These are phyloP conservation scores for Coracopsis vasa DNA, from an alignment of 2,113 vertebrate genomes.

Conservation along the genomic window DNA sequence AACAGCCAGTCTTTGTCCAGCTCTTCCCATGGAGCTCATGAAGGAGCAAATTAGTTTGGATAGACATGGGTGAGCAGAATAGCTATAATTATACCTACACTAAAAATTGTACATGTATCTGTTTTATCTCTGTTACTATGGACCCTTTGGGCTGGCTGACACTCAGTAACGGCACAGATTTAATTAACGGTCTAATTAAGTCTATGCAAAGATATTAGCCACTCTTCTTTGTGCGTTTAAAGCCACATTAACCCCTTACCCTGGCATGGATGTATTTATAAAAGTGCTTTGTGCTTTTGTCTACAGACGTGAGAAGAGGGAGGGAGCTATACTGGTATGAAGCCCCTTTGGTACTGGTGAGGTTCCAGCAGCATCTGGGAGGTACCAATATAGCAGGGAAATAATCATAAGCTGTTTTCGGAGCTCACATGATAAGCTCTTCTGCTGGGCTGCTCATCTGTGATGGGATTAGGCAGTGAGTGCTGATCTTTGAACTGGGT, in stretches of 20 bases:
- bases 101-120: background rate
- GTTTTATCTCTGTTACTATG: background rate
- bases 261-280: background rate
- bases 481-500: background rate
- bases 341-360: background rate
- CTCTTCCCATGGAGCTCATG: background rate
- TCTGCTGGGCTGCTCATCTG: background rate
- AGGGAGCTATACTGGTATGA: background rate
- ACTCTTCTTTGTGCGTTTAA: background rate
- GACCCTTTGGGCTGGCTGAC: background rate
- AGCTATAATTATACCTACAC: background rate
- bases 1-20: background rate
- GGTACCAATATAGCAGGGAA: background rate
- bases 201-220: background rate
- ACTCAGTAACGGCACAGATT: background rate
- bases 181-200: slow-evolving; percentile 47
- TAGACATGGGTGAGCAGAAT: background rate
- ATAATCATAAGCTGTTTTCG: background rate
- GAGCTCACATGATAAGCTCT: background rate
- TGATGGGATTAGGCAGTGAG: rapidly evolving
- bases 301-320: background rate
- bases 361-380: background rate
- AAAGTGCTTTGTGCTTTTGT: background rate
- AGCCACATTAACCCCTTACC: background rate
- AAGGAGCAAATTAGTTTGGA: background rate